These are phyloP conservation scores for Horisme vitalbata DNA, from an alignment of 2,888 invertebrate species.

Conservation along the genomic window DNA sequence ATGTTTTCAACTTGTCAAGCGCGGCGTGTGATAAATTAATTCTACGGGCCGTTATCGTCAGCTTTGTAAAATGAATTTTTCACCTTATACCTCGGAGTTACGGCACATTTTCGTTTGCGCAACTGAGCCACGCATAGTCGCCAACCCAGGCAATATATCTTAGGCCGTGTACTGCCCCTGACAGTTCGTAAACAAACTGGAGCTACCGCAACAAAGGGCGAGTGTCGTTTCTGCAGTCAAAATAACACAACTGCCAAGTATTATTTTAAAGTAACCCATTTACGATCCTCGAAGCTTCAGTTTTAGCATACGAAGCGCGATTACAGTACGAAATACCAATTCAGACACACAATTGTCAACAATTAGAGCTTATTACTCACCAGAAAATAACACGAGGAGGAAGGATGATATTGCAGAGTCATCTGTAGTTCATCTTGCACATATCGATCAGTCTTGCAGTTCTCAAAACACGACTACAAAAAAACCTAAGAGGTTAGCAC, in stretches of 20 bases:
- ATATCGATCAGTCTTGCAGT: constrained; percentile 82
- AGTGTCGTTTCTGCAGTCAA: constrained; percentile 48
- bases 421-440: constrained; percentile 82
- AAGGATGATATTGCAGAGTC: constrained; percentile 65
- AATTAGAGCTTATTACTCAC: constrained; percentile 51
- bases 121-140: constrained; percentile 77
- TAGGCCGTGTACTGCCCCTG: constrained; percentile 83
- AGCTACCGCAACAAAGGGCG: constrained; percentile 79
- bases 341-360: constrained; percentile 29
- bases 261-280: constrained; percentile 27
- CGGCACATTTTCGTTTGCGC: constrained; percentile 49
- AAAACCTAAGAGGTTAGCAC: constrained; percentile 79
- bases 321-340: constrained; percentile 34
- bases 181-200: constrained; percentile 84
- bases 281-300: constrained; percentile 35
- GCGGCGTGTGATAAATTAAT: constrained; percentile 83
- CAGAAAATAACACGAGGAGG: constrained; percentile 65
- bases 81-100: constrained; percentile 38
- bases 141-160: constrained; percentile 84
- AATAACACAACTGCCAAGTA: constrained; percentile 39
- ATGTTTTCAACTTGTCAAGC: constrained; percentile 84
- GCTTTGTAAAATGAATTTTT: constrained; percentile 33
- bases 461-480: constrained; percentile 73
- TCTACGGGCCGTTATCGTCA: constrained; percentile 79
- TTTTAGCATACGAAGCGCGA: constrained; percentile 36